Evolutionary conservation across 2,797 vertebrate species (phyloP).

Genomic region (Sebastes matsubarae): DNA sequence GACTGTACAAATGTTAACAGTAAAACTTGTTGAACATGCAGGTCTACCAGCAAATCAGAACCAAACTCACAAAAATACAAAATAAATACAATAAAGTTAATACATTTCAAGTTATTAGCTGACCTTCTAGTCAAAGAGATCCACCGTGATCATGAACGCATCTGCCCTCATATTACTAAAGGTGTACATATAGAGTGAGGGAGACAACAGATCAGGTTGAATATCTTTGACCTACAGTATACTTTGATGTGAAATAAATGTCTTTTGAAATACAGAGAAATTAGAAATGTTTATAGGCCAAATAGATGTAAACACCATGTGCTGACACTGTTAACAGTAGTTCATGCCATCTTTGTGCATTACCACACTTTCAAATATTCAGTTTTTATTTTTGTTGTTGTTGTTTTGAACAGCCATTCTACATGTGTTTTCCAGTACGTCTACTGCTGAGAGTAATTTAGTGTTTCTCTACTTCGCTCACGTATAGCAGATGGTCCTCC

Average conservation of each 20-base stretch:
- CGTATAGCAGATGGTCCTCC: conserved; percentile 94
- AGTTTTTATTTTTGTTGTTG: conserved; percentile 15
- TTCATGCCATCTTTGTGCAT: conserved; percentile 87
- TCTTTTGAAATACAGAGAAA: conserved; percentile 73
- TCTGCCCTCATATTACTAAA: conserved; percentile 27
- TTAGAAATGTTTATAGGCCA: conserved; percentile 69
- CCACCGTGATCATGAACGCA: conserved; percentile 33
- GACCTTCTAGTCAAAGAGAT: conserved; percentile 61
- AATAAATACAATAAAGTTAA: conserved; percentile 80
- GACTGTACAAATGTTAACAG: conserved; percentile 74
- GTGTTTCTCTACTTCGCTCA: conserved; percentile 93
- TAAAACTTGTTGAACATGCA: conserved; percentile 74
- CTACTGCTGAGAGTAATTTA: conserved; percentile 74
- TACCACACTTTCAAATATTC: conserved; percentile 70
- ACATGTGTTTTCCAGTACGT: conserved; percentile 57
- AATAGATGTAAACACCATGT: conserved; percentile 83
- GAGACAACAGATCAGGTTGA: conserved; percentile 38
- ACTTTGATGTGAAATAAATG: conserved; percentile 79
- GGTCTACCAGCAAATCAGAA: conserved; percentile 74
- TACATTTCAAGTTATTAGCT: conserved; percentile 77
- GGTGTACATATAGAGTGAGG: conserved; percentile 35
- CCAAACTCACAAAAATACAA: conserved; percentile 70
- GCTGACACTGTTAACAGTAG: conserved; percentile 88
- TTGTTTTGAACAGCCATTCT: conserved; percentile 71
- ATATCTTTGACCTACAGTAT: conserved; percentile 62